Conservation (phyloP, 2,797 vertebrate species). For the Cirrhinus molitorella region DNA sequence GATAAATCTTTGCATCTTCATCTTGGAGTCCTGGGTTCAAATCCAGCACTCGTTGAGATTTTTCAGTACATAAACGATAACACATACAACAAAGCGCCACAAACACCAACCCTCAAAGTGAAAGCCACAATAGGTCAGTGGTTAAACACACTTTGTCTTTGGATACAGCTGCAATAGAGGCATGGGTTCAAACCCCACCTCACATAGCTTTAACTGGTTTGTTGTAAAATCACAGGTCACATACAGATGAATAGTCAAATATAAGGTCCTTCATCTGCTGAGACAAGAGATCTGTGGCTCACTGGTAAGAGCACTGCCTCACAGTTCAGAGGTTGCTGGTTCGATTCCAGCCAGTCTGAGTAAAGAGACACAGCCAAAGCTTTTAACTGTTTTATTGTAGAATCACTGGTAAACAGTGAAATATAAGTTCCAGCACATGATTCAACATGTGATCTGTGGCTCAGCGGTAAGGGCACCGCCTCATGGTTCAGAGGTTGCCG, state of each 20-base stretch:
- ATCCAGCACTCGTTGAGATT: too few species aligned
- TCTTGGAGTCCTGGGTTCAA: too few species aligned
- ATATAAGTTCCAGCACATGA: neutral
- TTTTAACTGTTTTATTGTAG: neutral
- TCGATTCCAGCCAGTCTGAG: too few species aligned
- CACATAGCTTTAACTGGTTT: neutral
- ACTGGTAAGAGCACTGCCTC: too few species aligned
- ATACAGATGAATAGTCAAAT: neutral
- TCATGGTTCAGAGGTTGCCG: neutral
- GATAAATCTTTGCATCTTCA: too few species aligned
- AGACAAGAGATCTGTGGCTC: too few species aligned
- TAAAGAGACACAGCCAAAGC: neutral
- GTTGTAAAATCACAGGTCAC: neutral
- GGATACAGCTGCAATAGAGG: rapidly evolving
- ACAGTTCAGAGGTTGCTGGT: too few species aligned
- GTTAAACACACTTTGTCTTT: too few species aligned
- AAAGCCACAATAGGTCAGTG: neutral
- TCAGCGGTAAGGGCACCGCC: neutral
- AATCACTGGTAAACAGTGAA: neutral
- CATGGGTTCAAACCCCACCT: neutral
- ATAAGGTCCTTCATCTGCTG: too few species aligned
- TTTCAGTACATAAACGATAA: too few species aligned
- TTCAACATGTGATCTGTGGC: neutral
- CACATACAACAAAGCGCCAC: too few species aligned
- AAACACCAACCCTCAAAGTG: rapidly evolving